Percentiles rank a stretch among this genome's conserved stretches.
Evolutionary conservation across 2,888 invertebrate species (phyloP).

Genomic region (Bibio marci): DNA sequence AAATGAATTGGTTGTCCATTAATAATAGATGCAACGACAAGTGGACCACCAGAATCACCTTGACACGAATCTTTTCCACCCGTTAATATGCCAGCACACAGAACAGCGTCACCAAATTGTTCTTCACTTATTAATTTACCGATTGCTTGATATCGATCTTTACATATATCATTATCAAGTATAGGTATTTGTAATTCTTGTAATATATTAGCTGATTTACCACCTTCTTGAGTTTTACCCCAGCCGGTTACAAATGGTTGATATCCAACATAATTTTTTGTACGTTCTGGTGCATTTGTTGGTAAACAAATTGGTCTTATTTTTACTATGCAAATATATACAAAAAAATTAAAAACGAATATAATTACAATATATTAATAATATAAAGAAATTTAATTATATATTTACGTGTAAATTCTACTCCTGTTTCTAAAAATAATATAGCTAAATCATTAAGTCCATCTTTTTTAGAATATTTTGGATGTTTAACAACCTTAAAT

Average conservation of each 20-base stretch:
- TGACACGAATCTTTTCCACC: conserved; percentile 28
- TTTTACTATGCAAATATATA: too few relatives aligned
- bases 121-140: conserved; percentile 16
- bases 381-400: not conserved
- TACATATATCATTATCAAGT: conserved; percentile 41
- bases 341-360: too few relatives aligned
- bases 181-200: conserved; percentile 57
- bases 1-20: conserved; percentile 19
- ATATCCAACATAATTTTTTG: conserved; percentile 35
- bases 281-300: conserved; percentile 31
- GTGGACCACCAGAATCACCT: conserved; percentile 28
- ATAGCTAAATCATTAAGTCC: conserved; percentile 67
- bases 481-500: conserved; percentile 40
- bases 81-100: conserved; percentile 23
- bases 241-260: conserved; percentile 56
- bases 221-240: conserved; percentile 34
- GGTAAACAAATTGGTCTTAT: conserved; percentile 57
- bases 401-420: conserved; percentile 36
- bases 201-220: conserved; percentile 43
- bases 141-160: conserved; percentile 19
- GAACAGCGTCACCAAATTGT: conserved; percentile 22
- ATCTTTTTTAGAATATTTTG: conserved; percentile 38
- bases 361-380: too few relatives aligned
- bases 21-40: conserved; percentile 19
- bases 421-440: conserved; percentile 39